A percentile compares a stretch with the other conserved stretches of the same genome.
Conservation (phyloP, 1,140 invertebrate species). For the Lamellibrachia luymesi region DNA sequence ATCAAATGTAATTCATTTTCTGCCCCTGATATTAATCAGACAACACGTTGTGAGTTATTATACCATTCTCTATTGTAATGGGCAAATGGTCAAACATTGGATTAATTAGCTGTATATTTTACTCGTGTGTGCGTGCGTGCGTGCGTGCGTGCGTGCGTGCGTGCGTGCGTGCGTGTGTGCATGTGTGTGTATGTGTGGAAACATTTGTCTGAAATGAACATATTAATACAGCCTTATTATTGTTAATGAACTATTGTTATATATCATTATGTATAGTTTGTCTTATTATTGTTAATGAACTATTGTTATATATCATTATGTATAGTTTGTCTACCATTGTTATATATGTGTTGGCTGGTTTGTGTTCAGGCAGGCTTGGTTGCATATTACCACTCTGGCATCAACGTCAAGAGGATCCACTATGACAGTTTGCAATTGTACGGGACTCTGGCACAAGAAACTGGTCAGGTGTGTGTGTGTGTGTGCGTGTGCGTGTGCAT, state of each 20-base stretch:
- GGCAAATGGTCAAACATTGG: neutral
- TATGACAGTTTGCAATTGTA: conserved; percentile 53
- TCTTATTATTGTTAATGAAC: neutral
- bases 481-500: too few species aligned
- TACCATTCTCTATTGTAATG: neutral
- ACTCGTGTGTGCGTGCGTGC: neutral
- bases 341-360: neutral
- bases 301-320: neutral
- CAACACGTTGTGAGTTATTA: too few species aligned
- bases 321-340: neutral
- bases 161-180: neutral
- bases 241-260: neutral
- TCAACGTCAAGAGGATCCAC: conserved; percentile 55
- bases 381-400: conserved; percentile 50
- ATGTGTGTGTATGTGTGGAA: neutral
- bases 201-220: neutral
- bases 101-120: neutral
- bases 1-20: too few species aligned
- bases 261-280: neutral
- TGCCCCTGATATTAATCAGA: too few species aligned
- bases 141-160: neutral
- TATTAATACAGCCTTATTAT: neutral
- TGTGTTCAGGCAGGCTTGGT: conserved; percentile 47
- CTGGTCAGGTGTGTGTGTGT: conserved; percentile 39
- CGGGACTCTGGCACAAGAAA: conserved; percentile 47